Conservation (phyloP, 2,797 vertebrate species). For the Mus caroli region DNA sequence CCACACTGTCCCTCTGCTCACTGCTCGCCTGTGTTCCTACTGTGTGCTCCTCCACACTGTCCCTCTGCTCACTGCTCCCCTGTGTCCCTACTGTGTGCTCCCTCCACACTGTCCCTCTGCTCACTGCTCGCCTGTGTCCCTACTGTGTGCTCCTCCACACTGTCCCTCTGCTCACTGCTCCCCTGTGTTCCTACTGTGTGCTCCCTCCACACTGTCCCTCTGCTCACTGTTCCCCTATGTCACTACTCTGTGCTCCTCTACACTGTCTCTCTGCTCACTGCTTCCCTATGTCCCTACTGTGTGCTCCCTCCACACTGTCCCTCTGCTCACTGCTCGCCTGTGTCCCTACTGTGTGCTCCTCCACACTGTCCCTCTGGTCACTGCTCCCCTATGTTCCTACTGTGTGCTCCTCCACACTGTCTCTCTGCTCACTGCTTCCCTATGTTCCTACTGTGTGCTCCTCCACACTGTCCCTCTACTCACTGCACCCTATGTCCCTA, state of each 20-base stretch:
- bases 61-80: too few species aligned
- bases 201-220: constrained; percentile 24
- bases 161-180: constrained; percentile 83
- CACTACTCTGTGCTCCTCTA: too few species aligned
- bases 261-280: too few species aligned
- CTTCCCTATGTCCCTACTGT: too few species aligned
- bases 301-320: too few species aligned
- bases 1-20: too few species aligned
- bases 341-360: constrained; percentile 21
- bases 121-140: constrained; percentile 83
- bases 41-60: background rate
- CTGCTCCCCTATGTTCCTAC: constrained; percentile 78
- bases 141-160: background rate
- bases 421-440: constrained; percentile 22
- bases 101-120: too few species aligned
- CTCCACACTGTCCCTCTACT: constrained; percentile 7
- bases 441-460: too few species aligned
- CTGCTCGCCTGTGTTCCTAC: too few species aligned
- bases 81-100: too few species aligned
- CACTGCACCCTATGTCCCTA: too few species aligned
- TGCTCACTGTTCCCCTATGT: constrained; percentile 34
- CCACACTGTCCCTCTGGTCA: constrained; percentile 72
- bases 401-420: background rate
- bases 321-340: constrained; percentile 80
- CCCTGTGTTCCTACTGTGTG: constrained; percentile 65